These are phyloP conservation scores for Sturmia bella DNA, from an alignment of 2,888 invertebrate genomes.

Conservation along the genomic window DNA sequence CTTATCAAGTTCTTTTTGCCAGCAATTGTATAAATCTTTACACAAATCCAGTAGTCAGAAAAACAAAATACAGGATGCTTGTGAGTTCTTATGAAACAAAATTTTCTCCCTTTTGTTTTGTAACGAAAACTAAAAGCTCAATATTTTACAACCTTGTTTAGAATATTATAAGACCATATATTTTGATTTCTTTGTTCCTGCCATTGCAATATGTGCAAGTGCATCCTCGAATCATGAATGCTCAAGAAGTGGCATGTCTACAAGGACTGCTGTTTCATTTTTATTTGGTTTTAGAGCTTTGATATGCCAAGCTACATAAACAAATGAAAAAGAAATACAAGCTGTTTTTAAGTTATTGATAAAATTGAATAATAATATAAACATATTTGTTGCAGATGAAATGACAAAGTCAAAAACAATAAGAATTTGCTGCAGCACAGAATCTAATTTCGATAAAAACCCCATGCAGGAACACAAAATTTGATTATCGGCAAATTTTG, in stretches of 20 bases:
- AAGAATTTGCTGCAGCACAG: neutral
- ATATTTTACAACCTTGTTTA: slow-evolving; percentile 3
- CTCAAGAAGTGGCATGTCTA: slow-evolving; percentile 8
- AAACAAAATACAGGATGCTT: slow-evolving; percentile 53
- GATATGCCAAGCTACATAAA: slow-evolving; percentile 47
- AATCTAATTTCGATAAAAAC: neutral
- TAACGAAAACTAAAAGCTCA: neutral
- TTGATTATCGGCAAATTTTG: no score
- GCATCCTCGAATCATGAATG: slow-evolving; percentile 30
- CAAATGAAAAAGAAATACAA: slow-evolving; percentile 29
- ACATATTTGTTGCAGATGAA: slow-evolving; percentile 20
- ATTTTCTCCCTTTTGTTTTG: slow-evolving; percentile 10
- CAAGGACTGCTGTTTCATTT: slow-evolving; percentile 4
- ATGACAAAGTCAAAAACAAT: slow-evolving; percentile 17
- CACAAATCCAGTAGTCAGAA: slow-evolving; percentile 26
- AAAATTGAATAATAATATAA: slow-evolving; percentile 62
- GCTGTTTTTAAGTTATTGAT: slow-evolving; percentile 59
- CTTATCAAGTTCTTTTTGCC: neutral
- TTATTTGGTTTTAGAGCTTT: slow-evolving; percentile 29
- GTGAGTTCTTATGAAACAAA: slow-evolving; percentile 53
- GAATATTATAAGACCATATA: slow-evolving; percentile 21
- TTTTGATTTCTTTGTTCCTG: neutral
- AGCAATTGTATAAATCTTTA: slow-evolving; percentile 26
- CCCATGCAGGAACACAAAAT: no score
- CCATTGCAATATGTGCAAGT: slow-evolving; percentile 45